Evolutionary conservation across 2,888 invertebrate genomes (phyloP), one percentile per base, ranked within the genome.

Genomic region (Luperina testacea): DNA sequence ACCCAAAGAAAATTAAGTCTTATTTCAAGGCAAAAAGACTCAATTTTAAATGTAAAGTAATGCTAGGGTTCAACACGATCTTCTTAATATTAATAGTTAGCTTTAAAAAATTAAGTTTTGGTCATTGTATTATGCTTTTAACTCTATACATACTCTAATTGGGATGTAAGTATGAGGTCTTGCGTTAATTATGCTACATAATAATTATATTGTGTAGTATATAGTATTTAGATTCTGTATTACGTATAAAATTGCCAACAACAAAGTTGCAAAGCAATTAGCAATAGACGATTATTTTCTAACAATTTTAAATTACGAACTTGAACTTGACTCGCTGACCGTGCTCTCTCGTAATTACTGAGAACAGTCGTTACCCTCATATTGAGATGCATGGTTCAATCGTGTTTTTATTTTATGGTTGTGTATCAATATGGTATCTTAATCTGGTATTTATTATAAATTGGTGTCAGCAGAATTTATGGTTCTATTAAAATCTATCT

Each of bases 361-460:
- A 80, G 81, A 82, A 84, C 90, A 90, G 87, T 90, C 87, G 87
- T 90, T 87, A 85, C 87, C 86, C 89, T 87, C 83, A 83, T 84
- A 85, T 65, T 69, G 78, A 73, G 67, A 73, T 42, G 53, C 79
- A 65, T 72, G 59, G 42, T 75, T 77, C 73, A 65, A 73, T 83
- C 59, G 17, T 72, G 72, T 71, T 77, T 72, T 84, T 81, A 71
- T 77, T 68, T 57, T 57, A 20, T 64, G 15, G 70, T 84, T 83
- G 51, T 48, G 53, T 73, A 75, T 79, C 74, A 51, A 59, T 79
- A 68, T 61, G 24, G 38, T 38, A 24, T 64, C 0, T 61, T 77
- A 51, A 4, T 20, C 11, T 45, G 42, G 32, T 72, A 27, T 61
- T 72, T 72, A 32, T 70, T 57, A 48, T 32, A 32, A 32, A 32